phyloP scores from a whole-genome alignment of 2,797 vertebrate genomes.

The Jordanella pulchra region DNA sequence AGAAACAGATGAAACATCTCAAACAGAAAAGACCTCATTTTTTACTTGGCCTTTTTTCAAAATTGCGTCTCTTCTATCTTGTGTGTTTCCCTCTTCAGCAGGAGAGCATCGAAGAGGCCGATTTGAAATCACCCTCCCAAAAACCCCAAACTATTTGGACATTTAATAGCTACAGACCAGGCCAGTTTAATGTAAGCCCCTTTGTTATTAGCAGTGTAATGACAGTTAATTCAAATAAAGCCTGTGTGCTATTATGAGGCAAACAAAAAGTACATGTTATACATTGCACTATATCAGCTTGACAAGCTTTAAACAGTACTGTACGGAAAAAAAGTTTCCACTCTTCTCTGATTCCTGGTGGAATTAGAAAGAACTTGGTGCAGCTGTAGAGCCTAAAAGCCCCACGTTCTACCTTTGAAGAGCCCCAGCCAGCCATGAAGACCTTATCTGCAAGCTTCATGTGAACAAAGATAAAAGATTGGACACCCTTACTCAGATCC shows the following conservation, averaged over 20 bases:
- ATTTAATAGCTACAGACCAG: conserved; percentile 67
- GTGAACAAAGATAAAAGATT: conserved; percentile 41
- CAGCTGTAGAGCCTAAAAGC: conserved; percentile 37
- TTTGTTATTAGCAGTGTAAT: conserved; percentile 79
- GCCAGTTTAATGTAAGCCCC: conserved; percentile 70
- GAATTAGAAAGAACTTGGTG: conserved; percentile 46
- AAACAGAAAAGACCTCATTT: conserved; percentile 6
- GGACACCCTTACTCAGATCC: conserved; percentile 16
- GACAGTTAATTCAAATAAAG: conserved; percentile 79
- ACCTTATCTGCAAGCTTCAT: conserved; percentile 17
- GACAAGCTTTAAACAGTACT: conserved; percentile 58
- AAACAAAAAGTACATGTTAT: conserved; percentile 69
- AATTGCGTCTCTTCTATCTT: conserved; percentile 61
- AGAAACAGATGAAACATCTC: not conserved
- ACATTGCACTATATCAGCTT: conserved; percentile 49
- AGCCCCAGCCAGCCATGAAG: conserved; percentile 30
- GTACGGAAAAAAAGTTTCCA: conserved; percentile 55
- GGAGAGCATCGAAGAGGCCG: conserved; percentile 33
- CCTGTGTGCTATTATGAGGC: conserved; percentile 75
- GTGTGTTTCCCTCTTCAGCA: conserved; percentile 28
- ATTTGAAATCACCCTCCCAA: conserved; percentile 54
- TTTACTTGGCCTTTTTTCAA: conserved; percentile 16
- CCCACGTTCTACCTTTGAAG: conserved; percentile 49
- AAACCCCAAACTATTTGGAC: conserved; percentile 63
- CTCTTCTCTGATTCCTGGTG: conserved; percentile 33